Conservation (phyloP, 2,888 invertebrate species). For the Eupithecia vulgata region DNA sequence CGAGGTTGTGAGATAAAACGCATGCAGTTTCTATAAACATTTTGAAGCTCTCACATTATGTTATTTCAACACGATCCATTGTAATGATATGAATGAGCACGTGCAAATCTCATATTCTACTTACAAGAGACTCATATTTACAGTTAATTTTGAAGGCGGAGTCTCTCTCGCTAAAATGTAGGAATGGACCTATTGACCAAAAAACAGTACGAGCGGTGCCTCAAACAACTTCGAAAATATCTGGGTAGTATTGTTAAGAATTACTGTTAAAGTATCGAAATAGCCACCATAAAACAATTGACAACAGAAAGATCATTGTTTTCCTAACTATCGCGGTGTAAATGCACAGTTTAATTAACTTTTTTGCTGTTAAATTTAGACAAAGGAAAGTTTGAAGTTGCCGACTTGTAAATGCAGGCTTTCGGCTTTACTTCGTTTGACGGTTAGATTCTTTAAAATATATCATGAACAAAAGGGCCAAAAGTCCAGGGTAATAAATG, state of each 20-base stretch:
- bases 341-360: slow-evolving; percentile 15
- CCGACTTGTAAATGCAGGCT: slow-evolving; percentile 28
- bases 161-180: not conserved
- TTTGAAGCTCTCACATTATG: slow-evolving; percentile 13
- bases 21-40: slow-evolving; percentile 11
- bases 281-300: slow-evolving; percentile 43
- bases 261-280: slow-evolving; percentile 27
- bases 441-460: slow-evolving; percentile 52
- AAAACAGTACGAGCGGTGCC: slow-evolving; percentile 36
- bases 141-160: not conserved
- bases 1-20: slow-evolving; percentile 1
- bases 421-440: slow-evolving; percentile 47
- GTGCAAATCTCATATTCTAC: slow-evolving; percentile 21
- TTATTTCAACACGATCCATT: slow-evolving; percentile 31
- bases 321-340: slow-evolving; percentile 31
- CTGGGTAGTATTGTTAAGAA: slow-evolving; percentile 36
- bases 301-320: slow-evolving; percentile 25
- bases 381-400: slow-evolving; percentile 31
- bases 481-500: slow-evolving; percentile 68
- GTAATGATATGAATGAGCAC: slow-evolving; percentile 28
- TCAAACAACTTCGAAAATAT: slow-evolving; percentile 24
- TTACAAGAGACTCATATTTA: not conserved
- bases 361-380: not conserved
- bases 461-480: slow-evolving; percentile 62
- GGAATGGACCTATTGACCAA: not conserved